These are phyloP conservation scores for Leptopterna dolabrata DNA, from an alignment of 2,888 invertebrate genomes.

Conservation along the genomic window DNA sequence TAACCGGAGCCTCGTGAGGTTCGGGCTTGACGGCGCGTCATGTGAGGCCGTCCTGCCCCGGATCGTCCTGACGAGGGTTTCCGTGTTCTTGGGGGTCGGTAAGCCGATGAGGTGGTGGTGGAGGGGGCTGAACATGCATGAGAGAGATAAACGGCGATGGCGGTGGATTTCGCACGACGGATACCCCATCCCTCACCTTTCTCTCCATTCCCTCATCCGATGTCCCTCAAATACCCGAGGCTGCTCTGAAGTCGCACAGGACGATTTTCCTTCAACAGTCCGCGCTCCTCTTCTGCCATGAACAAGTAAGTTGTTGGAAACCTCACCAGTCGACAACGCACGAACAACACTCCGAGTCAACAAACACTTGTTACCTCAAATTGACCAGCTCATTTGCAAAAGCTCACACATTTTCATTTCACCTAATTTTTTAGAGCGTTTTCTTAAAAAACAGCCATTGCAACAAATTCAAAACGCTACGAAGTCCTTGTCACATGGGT, in stretches of 20 bases:
- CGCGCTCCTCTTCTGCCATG: not conserved
- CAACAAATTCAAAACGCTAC: too few species aligned
- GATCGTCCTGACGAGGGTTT: not conserved
- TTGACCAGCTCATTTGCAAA: too few species aligned
- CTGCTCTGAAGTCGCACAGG: not conserved
- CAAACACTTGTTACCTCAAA: not conserved
- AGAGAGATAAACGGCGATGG: not conserved
- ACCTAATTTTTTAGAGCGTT: too few species aligned
- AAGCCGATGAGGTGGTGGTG: not conserved
- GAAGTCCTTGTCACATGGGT: too few species aligned
- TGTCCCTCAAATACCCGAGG: too few species aligned
- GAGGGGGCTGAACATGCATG: not conserved
- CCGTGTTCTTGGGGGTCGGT: not conserved
- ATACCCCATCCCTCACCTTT: not conserved
- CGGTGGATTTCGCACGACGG: not conserved
- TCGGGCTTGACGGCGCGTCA: not conserved
- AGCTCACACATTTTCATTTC: too few species aligned
- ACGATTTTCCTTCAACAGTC: not conserved
- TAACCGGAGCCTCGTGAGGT: not conserved
- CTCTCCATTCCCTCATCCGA: not conserved
- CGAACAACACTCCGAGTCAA: not conserved
- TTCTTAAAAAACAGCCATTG: too few species aligned
- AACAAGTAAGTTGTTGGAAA: constrained; percentile 28
- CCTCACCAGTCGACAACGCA: too few species aligned
- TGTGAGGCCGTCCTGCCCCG: not conserved